A percentile compares a stretch with the other conserved stretches of the same genome.
phyloP scores from a whole-genome alignment of 2,113 vertebrate species.

The Callocephalon fimbriatum region DNA sequence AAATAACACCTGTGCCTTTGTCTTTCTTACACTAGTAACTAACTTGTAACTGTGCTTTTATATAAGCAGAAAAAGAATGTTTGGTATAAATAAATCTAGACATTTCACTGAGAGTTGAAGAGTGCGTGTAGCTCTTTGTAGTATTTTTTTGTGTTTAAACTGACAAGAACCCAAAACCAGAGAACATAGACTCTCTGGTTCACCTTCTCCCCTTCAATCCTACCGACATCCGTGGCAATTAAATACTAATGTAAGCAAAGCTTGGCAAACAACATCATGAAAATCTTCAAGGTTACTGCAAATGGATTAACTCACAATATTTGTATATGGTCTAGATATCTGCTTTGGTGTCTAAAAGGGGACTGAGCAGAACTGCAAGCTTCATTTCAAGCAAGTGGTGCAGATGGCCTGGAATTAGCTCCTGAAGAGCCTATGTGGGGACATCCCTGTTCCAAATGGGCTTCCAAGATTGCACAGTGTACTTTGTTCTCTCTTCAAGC shows the following conservation, averaged over 20 bases:
- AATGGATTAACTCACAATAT: neutral
- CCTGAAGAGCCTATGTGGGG: neutral
- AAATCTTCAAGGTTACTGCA: neutral
- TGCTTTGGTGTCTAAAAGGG: neutral
- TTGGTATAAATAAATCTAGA: neutral
- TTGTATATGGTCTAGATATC: neutral
- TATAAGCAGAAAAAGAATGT: neutral
- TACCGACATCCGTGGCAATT: neutral
- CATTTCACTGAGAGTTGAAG: neutral
- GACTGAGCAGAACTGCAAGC: neutral
- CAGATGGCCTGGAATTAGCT: neutral
- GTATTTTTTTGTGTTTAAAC: neutral
- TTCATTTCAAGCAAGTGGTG: neutral
- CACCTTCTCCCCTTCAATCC: neutral
- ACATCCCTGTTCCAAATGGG: neutral
- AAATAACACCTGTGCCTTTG: neutral
- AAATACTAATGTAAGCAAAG: neutral
- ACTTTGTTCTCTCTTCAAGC: neutral
- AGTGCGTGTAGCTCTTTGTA: accelerated
- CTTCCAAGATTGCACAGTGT: neutral
- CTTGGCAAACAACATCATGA: neutral
- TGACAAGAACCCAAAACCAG: neutral
- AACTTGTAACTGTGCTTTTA: neutral
- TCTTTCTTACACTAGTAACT: neutral
- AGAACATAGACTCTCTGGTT: neutral